Evolutionary conservation across 2,888 invertebrate species (phyloP).

Genomic region (Pristionchus exspectatus): DNA sequence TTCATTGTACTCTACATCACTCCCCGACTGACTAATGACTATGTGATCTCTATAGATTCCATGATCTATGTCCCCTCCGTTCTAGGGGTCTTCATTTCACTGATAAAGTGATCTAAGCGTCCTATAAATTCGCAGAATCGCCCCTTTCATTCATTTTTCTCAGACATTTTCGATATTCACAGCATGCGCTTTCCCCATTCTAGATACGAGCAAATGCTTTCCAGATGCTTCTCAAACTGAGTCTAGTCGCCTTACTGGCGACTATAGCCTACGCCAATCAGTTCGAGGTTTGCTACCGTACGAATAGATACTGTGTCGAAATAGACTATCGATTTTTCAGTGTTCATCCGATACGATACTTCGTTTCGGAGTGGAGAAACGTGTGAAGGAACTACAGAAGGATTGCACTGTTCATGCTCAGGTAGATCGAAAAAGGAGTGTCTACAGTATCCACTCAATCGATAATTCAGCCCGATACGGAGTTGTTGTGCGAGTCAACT

Average conservation of each 20-base stretch:
- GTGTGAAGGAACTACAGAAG: constrained; percentile 65
- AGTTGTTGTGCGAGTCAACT: constrained; percentile 59
- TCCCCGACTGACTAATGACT: background rate
- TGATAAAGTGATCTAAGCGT: background rate
- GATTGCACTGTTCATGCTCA: constrained; percentile 58
- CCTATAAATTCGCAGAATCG: background rate
- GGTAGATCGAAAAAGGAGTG: background rate
- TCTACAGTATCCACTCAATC: background rate
- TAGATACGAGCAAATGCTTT: background rate
- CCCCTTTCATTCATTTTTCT: background rate
- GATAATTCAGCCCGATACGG: constrained; percentile 37
- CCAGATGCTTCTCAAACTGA: constrained; percentile 37
- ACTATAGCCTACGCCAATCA: background rate
- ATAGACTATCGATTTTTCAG: constrained; percentile 54
- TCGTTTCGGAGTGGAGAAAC: constrained; percentile 66
- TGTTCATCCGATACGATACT: constrained; percentile 68
- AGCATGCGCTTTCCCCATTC: background rate
- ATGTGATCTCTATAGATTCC: background rate
- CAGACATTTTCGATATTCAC: background rate
- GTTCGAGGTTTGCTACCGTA: background rate
- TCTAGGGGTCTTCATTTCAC: background rate
- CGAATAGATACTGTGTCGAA: too few species aligned
- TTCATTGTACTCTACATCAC: background rate
- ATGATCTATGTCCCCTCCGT: background rate
- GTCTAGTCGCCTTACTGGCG: background rate